Evolutionary conservation across 2,888 invertebrate species (phyloP).

Genomic region (Notodonta dromedarius): DNA sequence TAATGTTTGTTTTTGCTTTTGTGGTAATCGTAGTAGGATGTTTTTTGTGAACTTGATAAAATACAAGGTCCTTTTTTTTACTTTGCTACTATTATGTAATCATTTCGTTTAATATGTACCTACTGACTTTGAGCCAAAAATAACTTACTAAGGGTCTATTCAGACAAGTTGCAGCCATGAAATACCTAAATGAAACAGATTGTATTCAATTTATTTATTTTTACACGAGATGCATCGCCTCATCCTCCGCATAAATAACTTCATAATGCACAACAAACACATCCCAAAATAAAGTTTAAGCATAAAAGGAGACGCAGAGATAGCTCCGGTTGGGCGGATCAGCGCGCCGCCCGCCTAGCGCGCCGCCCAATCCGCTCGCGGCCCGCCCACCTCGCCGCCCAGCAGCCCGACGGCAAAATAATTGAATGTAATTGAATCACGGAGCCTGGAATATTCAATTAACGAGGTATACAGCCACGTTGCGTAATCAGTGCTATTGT

Average conservation of each 20-base stretch:
- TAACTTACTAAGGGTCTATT: no score
- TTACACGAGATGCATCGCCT: background rate
- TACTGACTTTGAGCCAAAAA: no score
- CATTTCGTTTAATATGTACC: background rate
- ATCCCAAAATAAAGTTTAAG: constrained; percentile 25
- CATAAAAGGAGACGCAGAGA: constrained; percentile 43
- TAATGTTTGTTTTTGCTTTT: constrained; percentile 19
- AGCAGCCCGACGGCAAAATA: constrained; percentile 52
- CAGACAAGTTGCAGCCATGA: no score
- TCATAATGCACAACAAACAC: constrained; percentile 19
- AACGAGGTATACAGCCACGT: constrained; percentile 46
- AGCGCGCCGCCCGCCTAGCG: constrained; percentile 59
- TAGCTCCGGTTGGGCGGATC: constrained; percentile 63
- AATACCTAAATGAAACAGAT: no score
- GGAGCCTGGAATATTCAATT: constrained; percentile 69
- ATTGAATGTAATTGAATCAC: constrained; percentile 78
- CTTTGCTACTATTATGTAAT: background rate
- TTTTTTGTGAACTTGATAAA: constrained; percentile 60
- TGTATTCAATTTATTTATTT: background rate
- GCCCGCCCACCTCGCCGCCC: constrained; percentile 67
- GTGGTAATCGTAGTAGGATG: constrained; percentile 21
- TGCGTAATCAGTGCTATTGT: constrained; percentile 70
- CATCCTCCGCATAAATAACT: background rate
- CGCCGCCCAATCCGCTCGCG: constrained; percentile 63
- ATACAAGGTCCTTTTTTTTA: constrained; percentile 51